Base-by-base conservation (phyloP, 2,888 invertebrate species). In the Kryphioiulus occultus region DNA sequence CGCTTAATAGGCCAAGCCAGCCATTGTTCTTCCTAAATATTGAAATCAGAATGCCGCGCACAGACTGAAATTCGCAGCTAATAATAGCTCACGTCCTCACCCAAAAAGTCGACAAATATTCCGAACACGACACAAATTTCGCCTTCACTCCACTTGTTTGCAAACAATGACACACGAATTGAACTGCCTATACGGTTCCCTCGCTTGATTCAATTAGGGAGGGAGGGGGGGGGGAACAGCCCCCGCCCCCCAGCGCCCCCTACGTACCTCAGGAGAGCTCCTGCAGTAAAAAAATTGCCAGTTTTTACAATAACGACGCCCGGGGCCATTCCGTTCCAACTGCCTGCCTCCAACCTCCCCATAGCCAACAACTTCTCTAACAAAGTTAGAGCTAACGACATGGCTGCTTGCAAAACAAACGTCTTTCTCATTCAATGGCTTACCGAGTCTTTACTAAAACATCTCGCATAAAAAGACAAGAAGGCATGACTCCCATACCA, bases 351-450 rank as follows among this genome's bases (percentile, higher is more conserved):
- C 7, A 9, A 22, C 26, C 30, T 26, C 30, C 78, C 78, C 78
- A 12, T 26, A 22, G 68, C 53, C 68, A 78, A 78, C 78, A 78
- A 78, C 78, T 78, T 78, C 78, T 30, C 78, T 78, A 78, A 78
- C 78, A 78, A 78, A 78, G 78, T 78, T 78, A 78, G 26, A 78
- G 30, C 78, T 78, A 78, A 78, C 78, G 78, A 78, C 78, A 78
- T 78, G 78, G 78, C 78, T 78, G 78, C 78, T 78, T 32, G 78
- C 78, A 78, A 78, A 78, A 78, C 78, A 78, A 78, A 78, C 78
- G 78, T 32, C 78, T 78, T 78, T 78, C 78, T 78, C 78, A 78
- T 78, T 78, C 30, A 32, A 30, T 78, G 78, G 78, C 78, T 78
- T 78, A 78, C 78, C 30, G 30, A 17, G 78, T 78, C 78, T 78